These are phyloP conservation scores for Platysteira castanea DNA, from an alignment of 2,113 vertebrate species.

Conservation along the genomic window DNA sequence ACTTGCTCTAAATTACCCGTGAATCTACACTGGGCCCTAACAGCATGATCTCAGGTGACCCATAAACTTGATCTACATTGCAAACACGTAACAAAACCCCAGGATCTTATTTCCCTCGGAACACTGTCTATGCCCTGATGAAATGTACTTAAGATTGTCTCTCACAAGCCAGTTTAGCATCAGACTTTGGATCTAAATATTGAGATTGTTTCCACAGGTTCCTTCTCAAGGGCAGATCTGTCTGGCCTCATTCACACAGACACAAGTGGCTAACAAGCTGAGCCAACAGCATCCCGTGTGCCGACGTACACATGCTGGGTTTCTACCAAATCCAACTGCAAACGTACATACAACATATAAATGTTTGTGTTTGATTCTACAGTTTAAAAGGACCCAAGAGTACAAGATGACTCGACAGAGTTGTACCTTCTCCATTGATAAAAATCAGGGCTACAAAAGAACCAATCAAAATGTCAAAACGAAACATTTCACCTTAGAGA, in stretches of 20 bases:
- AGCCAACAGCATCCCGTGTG: background rate
- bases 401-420: background rate
- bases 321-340: background rate
- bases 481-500: background rate
- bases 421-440: background rate
- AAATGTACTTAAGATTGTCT: background rate
- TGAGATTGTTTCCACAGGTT: background rate
- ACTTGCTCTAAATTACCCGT: background rate
- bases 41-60: background rate
- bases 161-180: background rate
- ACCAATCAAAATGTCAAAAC: background rate
- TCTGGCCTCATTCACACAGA: background rate
- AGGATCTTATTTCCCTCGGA: background rate
- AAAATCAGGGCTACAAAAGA: background rate
- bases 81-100: background rate
- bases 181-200: background rate
- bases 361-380: background rate
- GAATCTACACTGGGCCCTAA: background rate
- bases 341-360: background rate
- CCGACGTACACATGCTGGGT: background rate
- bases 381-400: background rate
- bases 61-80: background rate
- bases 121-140: background rate
- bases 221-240: background rate
- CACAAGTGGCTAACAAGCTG: background rate